A percentile compares a stretch with the other conserved stretches of the same genome.
Evolutionary conservation across 2,888 invertebrate species (phyloP).

Genomic region (Apotomis turbidana): DNA sequence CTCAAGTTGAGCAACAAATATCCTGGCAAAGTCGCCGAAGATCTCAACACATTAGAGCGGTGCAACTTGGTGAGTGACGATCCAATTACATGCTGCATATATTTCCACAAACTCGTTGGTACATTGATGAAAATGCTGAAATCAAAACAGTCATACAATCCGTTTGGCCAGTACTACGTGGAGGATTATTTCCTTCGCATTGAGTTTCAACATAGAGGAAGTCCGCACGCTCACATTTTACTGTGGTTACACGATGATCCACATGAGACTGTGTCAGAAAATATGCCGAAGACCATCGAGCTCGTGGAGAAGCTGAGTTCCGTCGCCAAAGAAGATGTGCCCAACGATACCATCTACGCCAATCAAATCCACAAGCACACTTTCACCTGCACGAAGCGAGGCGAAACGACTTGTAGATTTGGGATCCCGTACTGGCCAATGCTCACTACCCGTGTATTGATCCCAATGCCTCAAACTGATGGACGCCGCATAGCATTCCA

Average conservation of each 20-base stretch:
- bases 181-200: constrained; percentile 57
- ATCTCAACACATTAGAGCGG: constrained; percentile 48
- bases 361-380: constrained; percentile 56
- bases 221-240: constrained; percentile 63
- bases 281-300: constrained; percentile 54
- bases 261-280: constrained; percentile 52
- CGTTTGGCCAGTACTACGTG: constrained; percentile 54
- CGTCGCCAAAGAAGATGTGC: constrained; percentile 50
- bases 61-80: constrained; percentile 50
- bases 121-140: constrained; percentile 51
- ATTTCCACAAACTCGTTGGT: constrained; percentile 54
- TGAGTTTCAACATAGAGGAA: constrained; percentile 64
- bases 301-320: constrained; percentile 56
- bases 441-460: constrained; percentile 51
- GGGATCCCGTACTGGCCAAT: constrained; percentile 57
- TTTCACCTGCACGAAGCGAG: constrained; percentile 54
- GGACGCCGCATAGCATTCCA: constrained; percentile 50
- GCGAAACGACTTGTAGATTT: constrained; percentile 53
- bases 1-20: constrained; percentile 54
- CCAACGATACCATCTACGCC: constrained; percentile 50
- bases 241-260: constrained; percentile 63
- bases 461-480: constrained; percentile 55
- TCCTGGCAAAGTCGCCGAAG: constrained; percentile 47
- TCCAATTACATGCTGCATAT: constrained; percentile 56
- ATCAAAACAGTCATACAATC: constrained; percentile 50